Evolutionary conservation across 2,797 vertebrate genomes (phyloP).

Genomic region (Glossophaga mutica): DNA sequence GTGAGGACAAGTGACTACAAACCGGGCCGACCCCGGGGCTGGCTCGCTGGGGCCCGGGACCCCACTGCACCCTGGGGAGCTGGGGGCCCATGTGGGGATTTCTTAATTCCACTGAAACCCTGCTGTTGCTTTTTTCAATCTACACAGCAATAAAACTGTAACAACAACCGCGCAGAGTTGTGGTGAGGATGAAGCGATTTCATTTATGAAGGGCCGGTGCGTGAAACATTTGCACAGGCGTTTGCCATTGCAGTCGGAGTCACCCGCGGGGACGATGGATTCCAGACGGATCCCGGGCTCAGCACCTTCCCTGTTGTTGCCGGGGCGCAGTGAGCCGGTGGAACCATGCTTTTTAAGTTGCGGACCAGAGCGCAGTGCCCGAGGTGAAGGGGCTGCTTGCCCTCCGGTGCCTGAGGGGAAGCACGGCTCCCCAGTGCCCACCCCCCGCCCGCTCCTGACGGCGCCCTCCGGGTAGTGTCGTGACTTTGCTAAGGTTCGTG

Average conservation of each 20-base stretch:
- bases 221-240: background rate
- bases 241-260: background rate
- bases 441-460: background rate
- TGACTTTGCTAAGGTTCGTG: background rate
- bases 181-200: background rate
- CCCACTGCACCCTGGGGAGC: background rate
- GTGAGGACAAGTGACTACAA: background rate
- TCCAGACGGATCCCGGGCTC: background rate
- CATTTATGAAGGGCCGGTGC: background rate
- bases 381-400: background rate
- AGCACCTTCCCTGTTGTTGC: background rate
- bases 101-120: background rate
- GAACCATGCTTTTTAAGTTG: background rate
- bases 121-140: background rate
- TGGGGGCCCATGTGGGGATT: background rate
- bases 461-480: background rate
- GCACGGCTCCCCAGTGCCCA: rapidly evolving
- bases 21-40: background rate
- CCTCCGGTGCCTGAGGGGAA: rapidly evolving
- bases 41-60: background rate
- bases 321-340: background rate
- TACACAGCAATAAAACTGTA: background rate
- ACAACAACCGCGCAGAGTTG: background rate
- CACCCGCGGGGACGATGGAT: background rate
- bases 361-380: background rate